These are phyloP conservation scores for Ochropleura plecta DNA, from an alignment of 2,888 invertebrate genomes.

Conservation along the genomic window DNA sequence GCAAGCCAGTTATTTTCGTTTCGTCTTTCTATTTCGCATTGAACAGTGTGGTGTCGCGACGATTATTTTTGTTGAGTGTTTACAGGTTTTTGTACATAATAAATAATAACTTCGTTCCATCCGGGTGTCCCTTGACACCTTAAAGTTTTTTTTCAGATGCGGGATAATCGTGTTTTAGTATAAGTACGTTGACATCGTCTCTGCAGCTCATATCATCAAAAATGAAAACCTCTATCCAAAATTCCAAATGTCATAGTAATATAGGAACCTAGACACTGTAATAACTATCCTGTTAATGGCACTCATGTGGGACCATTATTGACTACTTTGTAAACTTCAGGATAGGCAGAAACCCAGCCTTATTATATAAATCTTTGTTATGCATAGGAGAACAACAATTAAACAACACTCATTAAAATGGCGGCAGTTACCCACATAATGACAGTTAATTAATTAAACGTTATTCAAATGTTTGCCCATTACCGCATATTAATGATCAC, in stretches of 20 bases:
- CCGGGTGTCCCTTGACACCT: no score
- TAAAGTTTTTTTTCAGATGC: no score
- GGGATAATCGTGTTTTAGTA: background rate
- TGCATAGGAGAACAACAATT: background rate
- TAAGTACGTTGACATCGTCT: background rate
- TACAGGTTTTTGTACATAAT: no score
- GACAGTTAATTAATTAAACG: slow-evolving; percentile 12
- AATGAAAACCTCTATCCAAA: background rate
- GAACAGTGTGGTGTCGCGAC: no score
- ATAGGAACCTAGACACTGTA: background rate
- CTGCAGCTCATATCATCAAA: background rate
- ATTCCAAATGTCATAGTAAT: background rate
- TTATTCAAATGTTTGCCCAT: slow-evolving; percentile 19
- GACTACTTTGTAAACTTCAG: background rate
- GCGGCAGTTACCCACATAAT: slow-evolving; percentile 2
- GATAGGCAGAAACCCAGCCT: background rate
- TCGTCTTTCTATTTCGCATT: no score
- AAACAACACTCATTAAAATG: background rate
- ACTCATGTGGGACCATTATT: background rate
- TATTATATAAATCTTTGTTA: background rate
- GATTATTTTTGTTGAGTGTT: no score
- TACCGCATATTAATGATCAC: background rate
- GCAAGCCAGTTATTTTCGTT: no score
- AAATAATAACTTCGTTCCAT: no score
- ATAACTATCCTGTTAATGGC: background rate